phyloP scores from a whole-genome alignment of 2,797 vertebrate genomes.

The Melanogrammus aeglefinus region DNA sequence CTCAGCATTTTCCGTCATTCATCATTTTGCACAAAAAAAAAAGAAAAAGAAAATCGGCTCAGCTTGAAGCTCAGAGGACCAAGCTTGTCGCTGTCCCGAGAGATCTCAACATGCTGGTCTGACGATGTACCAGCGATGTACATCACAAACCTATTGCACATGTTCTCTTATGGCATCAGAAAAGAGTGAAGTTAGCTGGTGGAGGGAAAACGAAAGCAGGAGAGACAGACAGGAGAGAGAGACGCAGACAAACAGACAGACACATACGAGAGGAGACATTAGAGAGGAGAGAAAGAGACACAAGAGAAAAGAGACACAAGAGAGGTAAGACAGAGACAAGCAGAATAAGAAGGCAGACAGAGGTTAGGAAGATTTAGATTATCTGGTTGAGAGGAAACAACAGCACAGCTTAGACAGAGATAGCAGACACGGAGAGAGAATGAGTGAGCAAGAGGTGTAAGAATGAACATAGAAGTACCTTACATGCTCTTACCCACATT shows the following conservation, averaged over 20 bases:
- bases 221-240: not conserved
- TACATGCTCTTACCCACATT: not conserved
- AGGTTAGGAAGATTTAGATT: not conserved
- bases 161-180: conserved; percentile 19
- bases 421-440: not conserved
- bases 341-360: too few species aligned
- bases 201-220: conserved; percentile 20
- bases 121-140: conserved; percentile 34
- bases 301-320: not conserved
- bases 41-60: conserved; percentile 9
- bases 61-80: conserved; percentile 19
- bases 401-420: not conserved
- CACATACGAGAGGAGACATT: not conserved
- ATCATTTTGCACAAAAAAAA: conserved; percentile 15
- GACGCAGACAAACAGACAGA: not conserved
- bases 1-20: not conserved
- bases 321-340: not conserved
- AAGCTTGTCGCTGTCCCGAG: conserved; percentile 8
- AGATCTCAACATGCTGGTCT: conserved; percentile 32
- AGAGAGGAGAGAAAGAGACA: not conserved
- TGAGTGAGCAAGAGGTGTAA: not conserved
- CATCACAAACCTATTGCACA: conserved; percentile 34
- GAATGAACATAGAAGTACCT: not conserved
- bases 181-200: conserved; percentile 21
- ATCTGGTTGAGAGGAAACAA: not conserved